Conservation (phyloP, 2,888 invertebrate genomes). For the Thereva nobilitata region DNA sequence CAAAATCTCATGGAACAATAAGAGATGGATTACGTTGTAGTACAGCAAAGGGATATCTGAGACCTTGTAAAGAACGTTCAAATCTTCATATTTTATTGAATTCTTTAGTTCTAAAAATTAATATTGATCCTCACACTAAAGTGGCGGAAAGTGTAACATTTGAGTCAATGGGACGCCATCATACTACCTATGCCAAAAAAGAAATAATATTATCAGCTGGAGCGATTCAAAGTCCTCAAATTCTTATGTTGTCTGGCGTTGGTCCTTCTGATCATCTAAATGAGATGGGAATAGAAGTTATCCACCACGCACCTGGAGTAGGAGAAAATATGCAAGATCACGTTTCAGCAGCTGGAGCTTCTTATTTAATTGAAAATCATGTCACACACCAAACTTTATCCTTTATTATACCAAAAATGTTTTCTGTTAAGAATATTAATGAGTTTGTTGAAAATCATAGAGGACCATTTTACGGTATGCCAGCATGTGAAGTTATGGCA, state of each 20-base stretch:
- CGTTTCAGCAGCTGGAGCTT: conserved; percentile 76
- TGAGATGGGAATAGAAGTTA: conserved; percentile 64
- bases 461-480: conserved; percentile 75
- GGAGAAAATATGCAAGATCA: conserved; percentile 85
- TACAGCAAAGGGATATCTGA: conserved; percentile 79
- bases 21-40: conserved; percentile 80
- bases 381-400: conserved; percentile 64
- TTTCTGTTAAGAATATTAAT: conserved; percentile 65
- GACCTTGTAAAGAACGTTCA: conserved; percentile 67
- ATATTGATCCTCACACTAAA: conserved; percentile 65
- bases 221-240: conserved; percentile 79
- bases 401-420: conserved; percentile 69
- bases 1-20: conserved; percentile 75
- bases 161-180: conserved; percentile 56
- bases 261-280: conserved; percentile 69
- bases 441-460: conserved; percentile 65
- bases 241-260: conserved; percentile 85
- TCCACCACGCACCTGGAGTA: conserved; percentile 71
- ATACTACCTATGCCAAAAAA: conserved; percentile 65
- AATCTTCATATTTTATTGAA: conserved; percentile 76
- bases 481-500: conserved; percentile 78
- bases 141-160: conserved; percentile 71
- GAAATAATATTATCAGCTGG: conserved; percentile 89
- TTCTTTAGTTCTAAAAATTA: conserved; percentile 70
- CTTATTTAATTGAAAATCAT: conserved; percentile 71